Base-by-base conservation (phyloP, 1,140 invertebrate species). In the Gryon sp. region DNA sequence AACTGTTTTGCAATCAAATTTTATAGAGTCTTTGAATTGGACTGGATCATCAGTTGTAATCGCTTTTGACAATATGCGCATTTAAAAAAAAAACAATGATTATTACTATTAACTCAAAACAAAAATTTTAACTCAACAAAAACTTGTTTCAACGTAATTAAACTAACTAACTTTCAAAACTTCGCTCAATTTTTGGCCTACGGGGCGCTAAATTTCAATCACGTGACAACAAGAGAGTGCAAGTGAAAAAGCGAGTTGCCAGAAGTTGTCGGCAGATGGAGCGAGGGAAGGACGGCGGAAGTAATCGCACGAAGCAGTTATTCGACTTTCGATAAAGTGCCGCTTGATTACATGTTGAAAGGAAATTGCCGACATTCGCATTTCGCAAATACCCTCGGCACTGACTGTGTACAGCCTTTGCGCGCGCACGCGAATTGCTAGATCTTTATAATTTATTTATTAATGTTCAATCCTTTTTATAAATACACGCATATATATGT, bases 401-500 rank as follows among this genome's bases (percentile, higher is more conserved):
- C 30, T 41, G 74, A 76, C 65, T 76, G 66, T 76, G 59, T 70
- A 70, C 59, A 76, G 74, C 74, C 66, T 76, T 76, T 76, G 74
- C 59, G 66, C 63, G 72, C 65, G 74, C 74, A 66, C 38, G 74
- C 74, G 68, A 73, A 76, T 76, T 73, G 68, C 69, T 78, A 77
- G 57, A 20, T 76, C 65, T 76, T 69, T 73, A 76, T 76, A 69
- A 63, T 78, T 80, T 80, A 76, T 72, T 78, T 62, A 62, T 78
- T 74, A 74, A 65, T 75, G 66, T 74, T 78, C 57, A 74, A 74
- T 79, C 76, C 48, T 77, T 74, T 79, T 75, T 79, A 78, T 73
- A 74, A 70, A 76, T 78, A 78, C 55, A 80, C 75, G 79, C 70
- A 81, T 78, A 76, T 77, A 80, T 76, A 80, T 78, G 75, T 81